phyloP scores from a whole-genome alignment of 2,113 vertebrate genomes.

The Menidia beryllina region DNA sequence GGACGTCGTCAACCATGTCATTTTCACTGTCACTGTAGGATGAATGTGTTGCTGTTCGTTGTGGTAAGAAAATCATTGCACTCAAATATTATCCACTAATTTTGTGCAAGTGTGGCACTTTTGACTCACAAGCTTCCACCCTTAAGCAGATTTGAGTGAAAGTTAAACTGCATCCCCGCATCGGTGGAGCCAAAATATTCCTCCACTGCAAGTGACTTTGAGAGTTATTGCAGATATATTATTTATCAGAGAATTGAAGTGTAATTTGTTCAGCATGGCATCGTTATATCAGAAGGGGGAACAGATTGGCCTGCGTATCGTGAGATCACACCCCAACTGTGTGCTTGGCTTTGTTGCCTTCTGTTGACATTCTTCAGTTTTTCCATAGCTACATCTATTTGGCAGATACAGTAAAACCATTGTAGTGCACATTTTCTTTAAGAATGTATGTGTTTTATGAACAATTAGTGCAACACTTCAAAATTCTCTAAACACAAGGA shows the following conservation, averaged over 20 bases:
- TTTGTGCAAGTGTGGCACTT: slow-evolving; percentile 3
- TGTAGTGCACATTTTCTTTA: too few relatives aligned
- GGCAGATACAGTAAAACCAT: not conserved
- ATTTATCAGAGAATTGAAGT: not conserved
- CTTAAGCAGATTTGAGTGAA: not conserved
- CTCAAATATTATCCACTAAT: slow-evolving; percentile 38
- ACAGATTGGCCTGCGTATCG: slow-evolving; percentile 42
- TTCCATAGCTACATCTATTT: not conserved
- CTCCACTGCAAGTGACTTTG: not conserved
- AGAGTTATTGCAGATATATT: not conserved
- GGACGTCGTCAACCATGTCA: slow-evolving; percentile 22
- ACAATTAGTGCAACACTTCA: not conserved
- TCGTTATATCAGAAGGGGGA: slow-evolving; percentile 10
- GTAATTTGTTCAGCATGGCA: slow-evolving; percentile 16
- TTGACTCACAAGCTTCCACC: slow-evolving; percentile 37
- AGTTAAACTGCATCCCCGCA: slow-evolving; percentile 15
- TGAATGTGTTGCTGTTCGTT: slow-evolving; percentile 49
- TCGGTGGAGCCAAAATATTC: not conserved
- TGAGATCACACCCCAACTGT: slow-evolving; percentile 44
- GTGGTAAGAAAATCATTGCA: slow-evolving; percentile 70
- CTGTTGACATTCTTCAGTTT: slow-evolving; percentile 4
- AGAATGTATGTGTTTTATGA: too few relatives aligned
- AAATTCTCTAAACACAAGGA: not conserved
- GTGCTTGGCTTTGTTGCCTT: slow-evolving; percentile 14
- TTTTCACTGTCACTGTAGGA: slow-evolving; percentile 75